A percentile compares a stretch with the other conserved stretches of the same genome.
These are phyloP conservation scores for Agelas oroides DNA, from an alignment of 37 sponge, comb jelly and placozoan species.

Conservation along the genomic window DNA sequence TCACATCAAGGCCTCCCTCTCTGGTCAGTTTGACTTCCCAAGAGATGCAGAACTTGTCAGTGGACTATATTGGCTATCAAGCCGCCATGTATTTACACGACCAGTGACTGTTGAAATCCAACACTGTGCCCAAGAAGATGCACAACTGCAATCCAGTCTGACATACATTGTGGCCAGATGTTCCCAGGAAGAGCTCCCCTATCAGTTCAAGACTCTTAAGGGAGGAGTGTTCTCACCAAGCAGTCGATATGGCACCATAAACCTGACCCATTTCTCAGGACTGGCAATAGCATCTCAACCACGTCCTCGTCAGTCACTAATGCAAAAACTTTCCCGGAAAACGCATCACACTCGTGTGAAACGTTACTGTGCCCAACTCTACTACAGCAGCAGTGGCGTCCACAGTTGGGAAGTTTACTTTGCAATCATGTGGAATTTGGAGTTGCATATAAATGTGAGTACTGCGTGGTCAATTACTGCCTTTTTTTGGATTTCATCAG, in stretches of 20 bases:
- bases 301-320: no score
- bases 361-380: background rate
- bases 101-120: background rate
- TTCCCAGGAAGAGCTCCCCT: background rate
- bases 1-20: background rate
- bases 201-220: background rate
- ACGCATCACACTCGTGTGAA: background rate
- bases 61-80: background rate
- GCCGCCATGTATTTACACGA: background rate
- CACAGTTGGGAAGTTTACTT: no score
- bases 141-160: background rate
- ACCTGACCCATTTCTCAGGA: background rate
- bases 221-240: background rate
- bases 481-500: no score
- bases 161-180: background rate
- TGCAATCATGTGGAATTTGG: background rate
- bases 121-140: background rate
- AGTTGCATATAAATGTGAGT: background rate
- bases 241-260: background rate
- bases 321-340: no score
- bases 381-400: no score
- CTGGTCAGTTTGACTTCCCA: background rate
- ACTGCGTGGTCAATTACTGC: no score
- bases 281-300: background rate
- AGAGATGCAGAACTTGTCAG: background rate